Base-by-base conservation (phyloP, 2,797 vertebrate species). In the Urophycis tenuis region DNA sequence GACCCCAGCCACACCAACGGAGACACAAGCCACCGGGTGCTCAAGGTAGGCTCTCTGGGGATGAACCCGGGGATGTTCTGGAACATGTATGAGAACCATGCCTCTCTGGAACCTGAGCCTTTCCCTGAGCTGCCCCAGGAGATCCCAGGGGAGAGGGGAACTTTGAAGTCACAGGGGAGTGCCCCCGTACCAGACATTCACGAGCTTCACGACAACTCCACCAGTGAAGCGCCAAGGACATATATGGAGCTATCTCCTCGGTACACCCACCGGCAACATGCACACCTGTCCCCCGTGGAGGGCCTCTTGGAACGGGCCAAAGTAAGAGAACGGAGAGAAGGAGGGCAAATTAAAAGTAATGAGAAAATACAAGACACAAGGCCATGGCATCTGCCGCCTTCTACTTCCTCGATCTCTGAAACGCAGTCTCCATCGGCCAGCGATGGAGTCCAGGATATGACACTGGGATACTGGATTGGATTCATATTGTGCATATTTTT, bases 221-320 rank as follows among this genome's bases (percentile, higher is more conserved):
- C 76, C 25, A 14, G 36, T 33, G 71, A 0, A 0, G 17, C 72
- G 32, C 71, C 77, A 29, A 77, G 75, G 53, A 14, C 14, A 3
- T 60, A 74, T 2, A 32, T 79, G 72, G 75, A 14, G 77, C 71
- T 6, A 72, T 76, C 12, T 39, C 45, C 7, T 34, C 78, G 9
- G 78, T 34, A 36, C 25, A n/a, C 7, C 69, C 22, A 15, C 8
- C 64, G 72, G 33, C 41, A 71, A 22, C 80, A 67, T 0, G 25
- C 72, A 67, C 53, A 75, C 0, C 10, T 39, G 0, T 91, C 91
- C 0, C 81, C 88, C 4, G 83, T 93, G 76, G 86, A 89, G 73
- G 85, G 82, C 35, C 74, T 94, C 75, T 81, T 94, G 78, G 84
- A 89, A 73, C 86, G 91, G 81, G 90, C 92, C 72, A 92, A 88